Base-by-base conservation (phyloP, 2,797 vertebrate species). In the Microhierax caerulescens region DNA sequence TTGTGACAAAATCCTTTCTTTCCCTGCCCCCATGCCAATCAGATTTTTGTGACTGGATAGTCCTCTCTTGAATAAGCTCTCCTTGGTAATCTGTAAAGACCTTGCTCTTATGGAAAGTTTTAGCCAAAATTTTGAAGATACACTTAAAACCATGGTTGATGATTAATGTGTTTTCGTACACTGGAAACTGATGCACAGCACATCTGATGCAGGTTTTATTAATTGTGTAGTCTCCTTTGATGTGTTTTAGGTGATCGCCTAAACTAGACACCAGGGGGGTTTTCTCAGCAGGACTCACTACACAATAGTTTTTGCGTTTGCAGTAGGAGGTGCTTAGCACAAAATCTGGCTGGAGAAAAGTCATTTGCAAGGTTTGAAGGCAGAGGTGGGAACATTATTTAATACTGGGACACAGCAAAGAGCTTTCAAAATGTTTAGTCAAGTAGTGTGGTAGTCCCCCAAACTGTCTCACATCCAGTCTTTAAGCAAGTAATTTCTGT, bases 21-120 rank as follows among this genome's bases (percentile, higher is more conserved):
- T 81, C 21, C 24, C 27, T 79, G 12, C 3, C 28, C 5, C 4
- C 2, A 0, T 39, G 39, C 20, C 54, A 80, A 27, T 45, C 22
- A 94, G 94, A 63, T 90, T 96, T 94, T 95, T 95, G 80, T 76
- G 41, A 45, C 45, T 97, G 88, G 75, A 89, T 95, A 88, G 90
- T 74, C 48, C 41, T 93, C 16, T 90, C 85, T 88, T 92, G 59
- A 97, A 68, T 90, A 97, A 95, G 68, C 27, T 74, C 53, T 91
- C 68, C 45, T 81, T 95, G 70, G 50, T 96, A 48, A 81, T 89
- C 77, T 83, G 43, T 67, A 95, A 72, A 88, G 4, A 27, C 54
- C 36, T 64, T 53, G n/a, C 22, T 45, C 32, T 73, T 63, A 70
- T 2, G 10, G 28, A 57, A 73, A 0, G 1, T 45, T 79, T 86